phyloP scores from a whole-genome alignment of 2,113 vertebrate genomes.

The Fregetta grallaria region DNA sequence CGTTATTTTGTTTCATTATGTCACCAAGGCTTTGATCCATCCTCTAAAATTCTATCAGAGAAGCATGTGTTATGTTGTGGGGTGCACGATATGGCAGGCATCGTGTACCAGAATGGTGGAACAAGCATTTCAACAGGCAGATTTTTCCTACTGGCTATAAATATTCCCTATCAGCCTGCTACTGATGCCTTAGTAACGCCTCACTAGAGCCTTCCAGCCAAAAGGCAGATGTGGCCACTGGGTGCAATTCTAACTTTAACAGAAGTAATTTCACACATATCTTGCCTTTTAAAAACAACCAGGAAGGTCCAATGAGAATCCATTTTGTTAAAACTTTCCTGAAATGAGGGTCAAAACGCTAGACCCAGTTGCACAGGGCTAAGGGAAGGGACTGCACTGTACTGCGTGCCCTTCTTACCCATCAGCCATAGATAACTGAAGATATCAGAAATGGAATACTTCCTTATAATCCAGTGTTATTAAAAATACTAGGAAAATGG shows the following conservation, averaged over 20 bases:
- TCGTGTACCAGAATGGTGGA: neutral
- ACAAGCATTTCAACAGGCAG: neutral
- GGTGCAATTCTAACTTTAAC: neutral
- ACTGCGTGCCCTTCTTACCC: neutral
- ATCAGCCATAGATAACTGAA: neutral
- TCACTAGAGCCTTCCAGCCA: neutral
- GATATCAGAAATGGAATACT: neutral
- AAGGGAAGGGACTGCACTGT: neutral
- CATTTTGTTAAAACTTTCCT: neutral
- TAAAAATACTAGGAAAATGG: neutral
- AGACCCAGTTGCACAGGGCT: neutral
- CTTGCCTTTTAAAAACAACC: neutral
- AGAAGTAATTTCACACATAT: neutral
- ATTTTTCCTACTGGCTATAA: neutral
- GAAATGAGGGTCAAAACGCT: neutral
- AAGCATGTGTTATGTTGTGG: neutral
- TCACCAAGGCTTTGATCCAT: neutral
- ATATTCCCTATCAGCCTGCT: neutral
- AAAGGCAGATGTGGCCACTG: neutral
- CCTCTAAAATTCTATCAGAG: neutral
- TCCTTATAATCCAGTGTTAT: neutral
- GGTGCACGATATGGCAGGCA: accelerated
- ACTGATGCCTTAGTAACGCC: neutral
- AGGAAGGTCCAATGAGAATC: neutral
- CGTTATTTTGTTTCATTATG: neutral